Evolutionary conservation across 2,888 invertebrate species (phyloP).

Genomic region (Cryptocheilus praepositus): DNA sequence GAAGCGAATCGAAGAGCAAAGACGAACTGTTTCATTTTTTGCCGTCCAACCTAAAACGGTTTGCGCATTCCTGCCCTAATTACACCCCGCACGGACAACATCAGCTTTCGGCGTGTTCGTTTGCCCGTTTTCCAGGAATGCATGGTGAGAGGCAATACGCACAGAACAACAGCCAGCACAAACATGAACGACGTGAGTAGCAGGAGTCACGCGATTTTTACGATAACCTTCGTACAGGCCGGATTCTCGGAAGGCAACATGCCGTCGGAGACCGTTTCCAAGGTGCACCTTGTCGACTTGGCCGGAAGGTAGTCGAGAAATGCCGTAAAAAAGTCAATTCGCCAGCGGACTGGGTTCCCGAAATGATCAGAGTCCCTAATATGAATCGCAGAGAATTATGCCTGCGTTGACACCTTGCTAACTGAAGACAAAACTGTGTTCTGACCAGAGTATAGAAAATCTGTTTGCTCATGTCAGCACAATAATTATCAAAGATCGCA

Average conservation of each 20-base stretch:
- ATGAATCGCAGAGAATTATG: background rate
- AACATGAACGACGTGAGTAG: conserved; percentile 96
- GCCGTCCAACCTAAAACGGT: no score
- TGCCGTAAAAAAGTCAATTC: no score
- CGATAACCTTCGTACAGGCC: conserved; percentile 92
- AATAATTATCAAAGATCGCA: no score
- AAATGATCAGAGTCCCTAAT: no score
- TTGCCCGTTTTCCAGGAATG: conserved; percentile 78
- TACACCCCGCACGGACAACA: no score
- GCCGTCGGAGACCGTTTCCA: conserved; percentile 92
- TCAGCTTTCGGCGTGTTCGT: conserved; percentile 11
- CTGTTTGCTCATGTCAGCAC: no score
- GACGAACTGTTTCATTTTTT: background rate
- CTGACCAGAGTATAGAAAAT: no score
- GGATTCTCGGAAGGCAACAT: conserved; percentile 86
- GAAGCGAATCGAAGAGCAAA: no score
- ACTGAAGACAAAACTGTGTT: no score
- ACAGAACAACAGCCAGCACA: conserved; percentile 90
- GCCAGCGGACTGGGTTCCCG: no score
- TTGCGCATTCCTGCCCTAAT: no score
- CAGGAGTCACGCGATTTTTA: conserved; percentile 93
- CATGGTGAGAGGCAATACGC: conserved; percentile 87
- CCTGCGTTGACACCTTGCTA: no score
- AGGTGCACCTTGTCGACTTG: conserved; percentile 91
- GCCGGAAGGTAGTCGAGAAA: conserved; percentile 83